Evolutionary conservation across 2,888 invertebrate genomes (phyloP).

Genomic region (Seladonia tumulorum): DNA sequence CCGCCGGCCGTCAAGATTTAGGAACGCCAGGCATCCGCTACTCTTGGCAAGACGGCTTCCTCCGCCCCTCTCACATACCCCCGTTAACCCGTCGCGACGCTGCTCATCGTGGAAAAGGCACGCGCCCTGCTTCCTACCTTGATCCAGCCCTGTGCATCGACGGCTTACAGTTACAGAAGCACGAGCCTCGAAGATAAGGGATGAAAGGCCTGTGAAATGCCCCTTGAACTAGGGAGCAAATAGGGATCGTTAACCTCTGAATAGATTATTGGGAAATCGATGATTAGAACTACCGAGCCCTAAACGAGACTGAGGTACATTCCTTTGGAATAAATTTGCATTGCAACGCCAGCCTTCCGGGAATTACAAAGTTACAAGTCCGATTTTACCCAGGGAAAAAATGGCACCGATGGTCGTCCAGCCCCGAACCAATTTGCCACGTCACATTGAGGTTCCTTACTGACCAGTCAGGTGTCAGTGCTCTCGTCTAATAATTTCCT

Average conservation of each 20-base stretch:
- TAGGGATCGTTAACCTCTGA: background rate
- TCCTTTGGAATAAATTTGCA: too few species aligned
- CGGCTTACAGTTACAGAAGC: constrained; percentile 37
- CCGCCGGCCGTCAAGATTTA: constrained; percentile 76
- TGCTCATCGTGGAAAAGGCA: constrained; percentile 35
- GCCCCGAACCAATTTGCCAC: background rate
- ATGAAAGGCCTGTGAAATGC: constrained; percentile 14
- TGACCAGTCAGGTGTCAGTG: background rate
- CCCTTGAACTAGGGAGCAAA: background rate
- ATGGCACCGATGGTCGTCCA: background rate
- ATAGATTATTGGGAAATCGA: constrained; percentile 2
- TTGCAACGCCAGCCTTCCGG: background rate
- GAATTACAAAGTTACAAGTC: background rate
- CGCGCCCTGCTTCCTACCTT: constrained; percentile 8
- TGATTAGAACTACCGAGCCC: background rate
- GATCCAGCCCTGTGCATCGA: constrained; percentile 1
- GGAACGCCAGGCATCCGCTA: constrained; percentile 81
- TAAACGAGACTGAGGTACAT: too few species aligned
- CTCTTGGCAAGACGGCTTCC: constrained; percentile 68
- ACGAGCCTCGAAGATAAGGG: constrained; percentile 16
- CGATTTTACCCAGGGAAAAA: background rate
- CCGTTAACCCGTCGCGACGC: background rate
- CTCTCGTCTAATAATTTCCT: background rate
- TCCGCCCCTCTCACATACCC: background rate
- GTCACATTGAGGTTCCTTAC: background rate